These are phyloP conservation scores for Graptemys geographica DNA, from an alignment of 2,797 vertebrate genomes.

Conservation along the genomic window DNA sequence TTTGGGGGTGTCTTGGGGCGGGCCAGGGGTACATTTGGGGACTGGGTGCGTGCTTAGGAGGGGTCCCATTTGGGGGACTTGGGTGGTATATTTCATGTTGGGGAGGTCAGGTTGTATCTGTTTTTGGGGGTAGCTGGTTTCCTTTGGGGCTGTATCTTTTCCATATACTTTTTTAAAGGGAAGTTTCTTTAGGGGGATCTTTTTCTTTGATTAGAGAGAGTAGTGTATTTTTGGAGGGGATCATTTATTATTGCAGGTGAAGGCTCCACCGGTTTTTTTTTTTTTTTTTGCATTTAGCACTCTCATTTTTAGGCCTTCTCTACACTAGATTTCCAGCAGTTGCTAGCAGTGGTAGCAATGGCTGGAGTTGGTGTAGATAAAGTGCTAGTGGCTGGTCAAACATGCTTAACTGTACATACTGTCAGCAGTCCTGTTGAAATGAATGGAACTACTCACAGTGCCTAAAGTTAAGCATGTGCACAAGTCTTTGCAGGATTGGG, in stretches of 20 bases:
- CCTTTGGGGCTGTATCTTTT: not conserved
- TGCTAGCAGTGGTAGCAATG: not conserved
- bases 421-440: not conserved
- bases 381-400: not conserved
- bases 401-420: rapidly evolving
- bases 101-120: not conserved
- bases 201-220: not conserved
- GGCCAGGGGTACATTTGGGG: not conserved
- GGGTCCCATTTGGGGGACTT: not conserved
- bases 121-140: not conserved
- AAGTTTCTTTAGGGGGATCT: not conserved
- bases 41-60: not conserved
- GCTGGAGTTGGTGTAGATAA: not conserved
- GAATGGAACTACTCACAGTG: rapidly evolving
- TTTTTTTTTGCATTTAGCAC: rapidly evolving
- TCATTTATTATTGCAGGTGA: not conserved
- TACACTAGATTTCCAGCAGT: rapidly evolving
- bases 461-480: not conserved
- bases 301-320: not conserved
- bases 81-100: not conserved
- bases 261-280: not conserved
- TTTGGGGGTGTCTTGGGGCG: too few species aligned
- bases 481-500: not conserved
- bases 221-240: not conserved
- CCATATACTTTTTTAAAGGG: not conserved